phyloP scores from a whole-genome alignment of 2,797 vertebrate genomes.

The Fistularia commersonii region DNA sequence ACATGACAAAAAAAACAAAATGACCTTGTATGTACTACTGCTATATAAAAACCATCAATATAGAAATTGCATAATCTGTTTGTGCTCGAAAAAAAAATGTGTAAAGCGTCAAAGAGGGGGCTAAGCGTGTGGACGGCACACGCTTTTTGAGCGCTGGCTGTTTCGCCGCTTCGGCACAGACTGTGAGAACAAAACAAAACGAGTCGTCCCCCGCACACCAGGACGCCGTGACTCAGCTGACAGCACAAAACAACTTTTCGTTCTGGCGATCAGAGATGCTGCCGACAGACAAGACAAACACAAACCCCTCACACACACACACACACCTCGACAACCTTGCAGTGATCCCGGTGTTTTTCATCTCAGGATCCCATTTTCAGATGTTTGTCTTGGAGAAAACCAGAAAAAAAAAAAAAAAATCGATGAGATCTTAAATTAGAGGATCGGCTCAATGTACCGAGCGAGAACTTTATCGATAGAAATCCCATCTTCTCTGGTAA shows the following conservation, averaged over 20 bases:
- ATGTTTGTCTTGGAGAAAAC: too few relatives aligned
- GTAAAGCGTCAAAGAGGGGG: slow-evolving; percentile 3
- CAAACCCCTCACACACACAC: slow-evolving; percentile 8
- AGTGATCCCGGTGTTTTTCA: too few relatives aligned
- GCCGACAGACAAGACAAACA: slow-evolving; percentile 27
- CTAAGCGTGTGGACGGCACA: background rate
- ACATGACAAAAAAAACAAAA: too few relatives aligned
- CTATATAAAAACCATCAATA: too few relatives aligned
- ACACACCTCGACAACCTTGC: background rate
- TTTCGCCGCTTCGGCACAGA: slow-evolving; percentile 5
- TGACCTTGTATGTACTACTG: too few relatives aligned
- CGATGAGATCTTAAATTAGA: too few relatives aligned
- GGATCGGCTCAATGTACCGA: too few relatives aligned
- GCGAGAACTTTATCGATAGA: too few relatives aligned
- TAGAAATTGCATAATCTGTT: too few relatives aligned
- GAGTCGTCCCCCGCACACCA: slow-evolving; percentile 5
- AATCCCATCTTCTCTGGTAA: too few relatives aligned
- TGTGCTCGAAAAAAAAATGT: background rate
- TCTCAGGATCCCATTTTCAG: too few relatives aligned
- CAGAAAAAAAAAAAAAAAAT: too few relatives aligned
- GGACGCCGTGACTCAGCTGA: slow-evolving; percentile 15
- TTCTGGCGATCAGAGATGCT: slow-evolving; percentile 36
- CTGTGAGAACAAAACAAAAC: slow-evolving; percentile 18
- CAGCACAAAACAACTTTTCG: slow-evolving; percentile 29
- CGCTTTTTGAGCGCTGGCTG: slow-evolving; percentile 3